Base-by-base conservation (phyloP, 2,888 invertebrate species). In the Drosophila falleni region DNA sequence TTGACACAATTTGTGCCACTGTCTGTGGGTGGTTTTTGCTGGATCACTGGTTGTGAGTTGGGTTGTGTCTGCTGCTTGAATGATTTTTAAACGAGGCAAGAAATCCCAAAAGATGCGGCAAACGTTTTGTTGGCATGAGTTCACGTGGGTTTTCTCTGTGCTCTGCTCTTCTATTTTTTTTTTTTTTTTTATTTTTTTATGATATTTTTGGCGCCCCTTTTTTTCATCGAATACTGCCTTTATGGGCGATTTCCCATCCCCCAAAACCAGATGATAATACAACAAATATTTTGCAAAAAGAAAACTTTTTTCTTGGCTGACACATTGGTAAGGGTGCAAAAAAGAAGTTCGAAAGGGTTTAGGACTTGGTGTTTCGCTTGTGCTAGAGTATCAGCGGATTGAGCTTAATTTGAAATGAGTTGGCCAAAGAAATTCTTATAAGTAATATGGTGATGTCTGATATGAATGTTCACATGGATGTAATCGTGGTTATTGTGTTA, bases 81-180 rank as follows among this genome's bases (percentile, higher is more conserved):
- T 90, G 90, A 88, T 90, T 90, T 89, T 90, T 89, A 90, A 90
- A 86, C 89, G 86, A 88, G 86, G 88, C 90, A 85, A 90, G 90
- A 89, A 90, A 89, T 89, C 89, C 90, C 90, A 74, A 89, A 89
- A 90, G 90, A 89, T 87, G 87, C 88, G 88, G 77, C 87, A 83
- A 89, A 64, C 87, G 69, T 74, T 89, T 89, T 77, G 74, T 73
- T 89, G 81, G 87, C 84, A 74, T 72, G 81, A 59, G 85, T 74
- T 85, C 87, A 83, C 71, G 80, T 89, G 87, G 89, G 79, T 64
- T 67, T 64, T 62, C 64, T 49, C 67, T 53, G 29, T 56, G 51
- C 78, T 29, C 42, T 31, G 35, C 42, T 39, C 51, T 31, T 47
- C 35, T 54, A 39, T 51, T 39, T 13, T 31, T 29, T 33, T 15